Base-by-base conservation (phyloP, 2,797 vertebrate species). In the Spinibarbus caldwelli region DNA sequence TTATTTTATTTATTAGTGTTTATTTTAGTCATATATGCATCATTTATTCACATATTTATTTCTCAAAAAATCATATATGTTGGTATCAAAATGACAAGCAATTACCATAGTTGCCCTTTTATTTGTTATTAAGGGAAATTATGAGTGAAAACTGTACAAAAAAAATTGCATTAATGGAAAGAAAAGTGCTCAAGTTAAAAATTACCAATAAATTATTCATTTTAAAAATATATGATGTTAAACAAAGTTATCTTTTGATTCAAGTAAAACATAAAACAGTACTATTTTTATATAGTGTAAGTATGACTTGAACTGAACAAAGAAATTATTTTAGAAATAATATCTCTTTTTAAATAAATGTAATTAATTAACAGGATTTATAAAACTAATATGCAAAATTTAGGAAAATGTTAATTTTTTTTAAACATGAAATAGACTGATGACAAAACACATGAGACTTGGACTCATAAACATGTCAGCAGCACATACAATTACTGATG, bases 231-330 rank as follows among this genome's bases (percentile, higher is more conserved):
- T 23, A 23, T 38, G 2, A 68, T 23, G 11, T n/a, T 36, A n/a
- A n/a, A 38, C 23, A 26, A 71, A 71, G 26, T 43, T 17, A 45
- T 43, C 23, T 45, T 71, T 45, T 43, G 26, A 14, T 38, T 68
- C 10, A 5, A 59, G 4, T 26, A 26, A n/a, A 11, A 57, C 4
- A 4, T n/a, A 57, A 26, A 59, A n/a, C n/a, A 26, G 12, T 26
- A 14, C 5, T 29, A 29, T 59, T 59, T 59, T 26, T 23, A 54
- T 23, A 54, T 41, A 54, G 19, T 8, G 49, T 12, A 41, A 70
- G 67, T 41, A 70, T 70, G 67, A n/a, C 23, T 43, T 68, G 21
- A 41, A 41, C 10, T 68, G 67, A 68, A 68, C 21, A 68, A 70
- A 38, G 21, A 70, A 70, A 68, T 68, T 1, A 38, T 12, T 29